phyloP scores from a whole-genome alignment of 37 sponge, comb jelly and placozoan species.

The Spongilla lacustris region DNA sequence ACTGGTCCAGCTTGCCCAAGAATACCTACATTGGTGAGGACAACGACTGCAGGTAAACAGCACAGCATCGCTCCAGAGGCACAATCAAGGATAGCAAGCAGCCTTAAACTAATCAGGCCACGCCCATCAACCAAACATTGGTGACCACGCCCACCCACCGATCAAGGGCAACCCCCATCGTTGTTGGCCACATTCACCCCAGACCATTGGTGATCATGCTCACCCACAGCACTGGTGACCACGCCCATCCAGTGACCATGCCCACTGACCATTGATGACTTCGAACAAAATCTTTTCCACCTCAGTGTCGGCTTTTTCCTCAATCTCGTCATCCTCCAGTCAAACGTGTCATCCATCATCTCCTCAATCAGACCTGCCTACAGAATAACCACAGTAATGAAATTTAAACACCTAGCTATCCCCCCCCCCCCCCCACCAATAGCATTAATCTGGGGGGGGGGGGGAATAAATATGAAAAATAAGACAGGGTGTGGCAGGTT shows the following conservation, averaged over 20 bases:
- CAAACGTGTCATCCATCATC: constrained; percentile 97
- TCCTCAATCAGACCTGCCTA: constrained; percentile 98
- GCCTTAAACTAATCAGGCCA: too few relatives aligned
- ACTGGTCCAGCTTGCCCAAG: constrained; percentile 50
- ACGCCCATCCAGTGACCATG: too few relatives aligned
- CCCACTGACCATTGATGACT: constrained; percentile 82
- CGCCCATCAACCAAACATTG: too few relatives aligned
- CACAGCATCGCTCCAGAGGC: too few relatives aligned
- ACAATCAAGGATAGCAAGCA: too few relatives aligned
- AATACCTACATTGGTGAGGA: constrained; percentile 26
- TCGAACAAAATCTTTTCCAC: constrained; percentile 97
- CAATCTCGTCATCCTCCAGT: constrained; percentile 94
- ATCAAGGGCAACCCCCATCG: too few relatives aligned
- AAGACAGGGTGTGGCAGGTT: too few relatives aligned
- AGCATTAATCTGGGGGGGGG: too few relatives aligned
- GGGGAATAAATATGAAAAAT: too few relatives aligned
- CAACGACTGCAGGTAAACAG: background rate
- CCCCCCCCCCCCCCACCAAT: too few relatives aligned
- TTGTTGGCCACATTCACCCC: background rate
- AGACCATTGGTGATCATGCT: background rate
- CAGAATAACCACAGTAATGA: background rate
- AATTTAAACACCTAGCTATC: too few relatives aligned
- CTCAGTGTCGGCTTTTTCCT: constrained; percentile 91
- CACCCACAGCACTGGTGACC: background rate
- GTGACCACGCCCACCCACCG: too few relatives aligned